Evolutionary conservation across 2,113 vertebrate species (phyloP).

Genomic region (Eptesicus fuscus): DNA sequence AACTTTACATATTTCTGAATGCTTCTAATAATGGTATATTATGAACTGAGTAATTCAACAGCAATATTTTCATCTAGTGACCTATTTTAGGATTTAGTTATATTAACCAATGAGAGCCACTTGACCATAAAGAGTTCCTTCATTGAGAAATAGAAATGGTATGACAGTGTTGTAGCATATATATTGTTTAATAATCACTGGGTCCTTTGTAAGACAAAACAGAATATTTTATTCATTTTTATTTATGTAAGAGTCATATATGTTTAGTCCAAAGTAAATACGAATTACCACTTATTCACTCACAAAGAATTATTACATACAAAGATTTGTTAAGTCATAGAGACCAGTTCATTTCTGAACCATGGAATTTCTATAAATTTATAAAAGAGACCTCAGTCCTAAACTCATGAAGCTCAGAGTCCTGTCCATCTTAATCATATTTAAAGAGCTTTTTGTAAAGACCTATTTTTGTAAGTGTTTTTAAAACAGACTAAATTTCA

Average conservation of each 20-base stretch:
- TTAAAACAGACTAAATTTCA: background rate
- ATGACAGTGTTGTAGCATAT: background rate
- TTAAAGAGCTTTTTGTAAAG: background rate
- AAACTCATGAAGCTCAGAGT: background rate
- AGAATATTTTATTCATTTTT: background rate
- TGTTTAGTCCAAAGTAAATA: background rate
- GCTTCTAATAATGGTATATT: background rate
- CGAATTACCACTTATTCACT: background rate
- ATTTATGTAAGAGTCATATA: background rate
- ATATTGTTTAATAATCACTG: background rate
- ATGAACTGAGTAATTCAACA: background rate
- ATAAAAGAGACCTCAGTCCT: background rate
- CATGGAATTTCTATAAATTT: background rate
- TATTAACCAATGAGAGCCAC: background rate
- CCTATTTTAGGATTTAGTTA: background rate
- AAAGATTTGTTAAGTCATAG: background rate
- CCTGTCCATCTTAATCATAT: background rate
- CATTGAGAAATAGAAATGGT: background rate
- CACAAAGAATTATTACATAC: background rate
- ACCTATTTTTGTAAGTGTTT: background rate
- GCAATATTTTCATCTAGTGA: background rate
- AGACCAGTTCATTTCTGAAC: rapidly evolving
- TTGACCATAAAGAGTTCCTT: background rate
- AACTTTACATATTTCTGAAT: background rate
- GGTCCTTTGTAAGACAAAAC: background rate